Evolutionary conservation across 2,888 invertebrate genomes (phyloP), one percentile per base, ranked within the genome.

Genomic region (Amaurobius ferox): DNA sequence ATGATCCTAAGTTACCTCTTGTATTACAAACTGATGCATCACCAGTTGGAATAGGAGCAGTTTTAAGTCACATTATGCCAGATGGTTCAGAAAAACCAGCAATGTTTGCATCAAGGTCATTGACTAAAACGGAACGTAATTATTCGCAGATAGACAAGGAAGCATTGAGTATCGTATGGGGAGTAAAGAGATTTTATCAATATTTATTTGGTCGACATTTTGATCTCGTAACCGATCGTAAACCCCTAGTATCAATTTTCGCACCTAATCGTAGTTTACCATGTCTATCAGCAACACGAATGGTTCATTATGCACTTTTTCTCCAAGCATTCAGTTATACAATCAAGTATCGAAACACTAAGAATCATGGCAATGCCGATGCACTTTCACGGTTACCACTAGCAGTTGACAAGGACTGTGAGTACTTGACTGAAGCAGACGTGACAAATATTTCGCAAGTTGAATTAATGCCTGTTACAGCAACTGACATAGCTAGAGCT

Each of bases 11-110:
- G 19, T 83, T 89, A 85, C 89, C 89, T 3, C 39, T 90, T 9
- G 77, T 78, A 62, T 67, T 91, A 29, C 90, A 91, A 13, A 90
- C 90, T n/a, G 91, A 91, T 88, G 91, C 90, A 11, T 90, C 90
- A 70, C 90, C 90, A 9, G 78, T 79, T 29, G 91, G 91, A 28
- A 72, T 90, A 48, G 90, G 90, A 16, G 89, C 91, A 1, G 91
- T 91, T 5, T 73, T 91, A 23, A 90, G 89, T 1, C 91, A 91
- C 79, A 83, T 88, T 30, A 90, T 88, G 70, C 77, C 80, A 29
- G 90, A 91, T 88, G 90, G 90, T n/a, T 81, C 88, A 16, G 91
- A 91, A 79, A 85, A 90, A 87, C 91, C 92, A 2, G 91, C 92
- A 35, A 89, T 90, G 0, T 92, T 91, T 88, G 91, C 91, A 0